Evolutionary conservation across 2,797 vertebrate species (phyloP).

Genomic region (Trachops cirrhosus): DNA sequence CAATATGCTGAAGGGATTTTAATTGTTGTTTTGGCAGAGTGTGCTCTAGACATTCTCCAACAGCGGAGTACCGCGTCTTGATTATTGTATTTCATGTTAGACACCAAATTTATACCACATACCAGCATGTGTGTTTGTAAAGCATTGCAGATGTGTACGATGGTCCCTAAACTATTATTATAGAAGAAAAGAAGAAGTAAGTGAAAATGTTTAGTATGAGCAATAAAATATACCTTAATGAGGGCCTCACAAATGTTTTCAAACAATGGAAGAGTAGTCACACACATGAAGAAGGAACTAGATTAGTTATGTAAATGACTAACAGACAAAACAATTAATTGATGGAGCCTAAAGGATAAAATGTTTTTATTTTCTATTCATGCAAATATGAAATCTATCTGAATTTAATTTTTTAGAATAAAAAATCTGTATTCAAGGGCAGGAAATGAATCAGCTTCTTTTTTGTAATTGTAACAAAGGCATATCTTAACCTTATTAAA

Average conservation of each 20-base stretch:
- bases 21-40: background rate
- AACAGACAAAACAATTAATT: background rate
- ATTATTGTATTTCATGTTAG: background rate
- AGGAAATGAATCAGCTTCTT: background rate
- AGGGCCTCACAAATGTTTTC: background rate
- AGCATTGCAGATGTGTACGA: background rate
- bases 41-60: background rate
- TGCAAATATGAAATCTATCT: background rate
- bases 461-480: constrained; percentile 21
- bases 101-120: background rate
- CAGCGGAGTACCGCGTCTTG: background rate
- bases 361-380: background rate
- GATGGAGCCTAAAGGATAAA: background rate
- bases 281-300: background rate
- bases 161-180: background rate
- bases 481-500: constrained; percentile 55
- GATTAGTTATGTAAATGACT: background rate
- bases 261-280: background rate
- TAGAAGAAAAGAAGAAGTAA: background rate
- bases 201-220: background rate
- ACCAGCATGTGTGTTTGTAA: background rate
- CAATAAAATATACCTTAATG: background rate
- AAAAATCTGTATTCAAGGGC: background rate
- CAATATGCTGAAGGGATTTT: background rate
- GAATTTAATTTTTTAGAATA: background rate